Evolutionary conservation across 2,888 invertebrate species (phyloP).

Genomic region (Adelphocoris suturalis): DNA sequence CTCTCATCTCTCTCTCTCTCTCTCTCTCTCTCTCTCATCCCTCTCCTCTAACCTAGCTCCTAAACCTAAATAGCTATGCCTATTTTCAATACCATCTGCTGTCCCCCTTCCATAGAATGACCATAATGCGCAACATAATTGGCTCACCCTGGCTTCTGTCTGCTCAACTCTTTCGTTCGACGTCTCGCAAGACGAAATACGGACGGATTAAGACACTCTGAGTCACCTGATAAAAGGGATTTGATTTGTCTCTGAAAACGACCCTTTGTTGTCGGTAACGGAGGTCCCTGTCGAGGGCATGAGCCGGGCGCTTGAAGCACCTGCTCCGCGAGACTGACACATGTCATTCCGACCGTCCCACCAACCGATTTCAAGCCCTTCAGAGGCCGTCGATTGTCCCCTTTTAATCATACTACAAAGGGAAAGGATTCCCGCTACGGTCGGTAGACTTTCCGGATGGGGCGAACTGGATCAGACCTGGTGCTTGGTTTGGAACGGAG

Average conservation of each 20-base stretch:
- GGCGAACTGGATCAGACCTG: not conserved
- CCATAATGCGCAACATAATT: no score
- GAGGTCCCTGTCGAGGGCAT: not conserved
- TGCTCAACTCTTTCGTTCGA: not conserved
- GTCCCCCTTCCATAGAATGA: no score
- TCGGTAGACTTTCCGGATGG: not conserved
- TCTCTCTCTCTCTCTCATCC: no score
- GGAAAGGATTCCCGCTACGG: not conserved
- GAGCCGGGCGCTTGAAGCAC: not conserved
- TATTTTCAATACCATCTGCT: no score
- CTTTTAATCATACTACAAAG: slow-evolving; percentile 33
- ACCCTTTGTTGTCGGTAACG: not conserved
- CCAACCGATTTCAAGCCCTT: not conserved
- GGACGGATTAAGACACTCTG: not conserved
- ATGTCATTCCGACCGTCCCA: slow-evolving; percentile 20
- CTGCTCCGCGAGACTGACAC: slow-evolving; percentile 27
- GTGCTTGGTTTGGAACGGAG: no score
- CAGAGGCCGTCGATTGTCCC: not conserved
- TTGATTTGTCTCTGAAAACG: slow-evolving; percentile 15
- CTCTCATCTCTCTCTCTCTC: no score
- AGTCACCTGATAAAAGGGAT: not conserved
- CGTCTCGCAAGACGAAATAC: not conserved
- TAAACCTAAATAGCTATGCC: no score
- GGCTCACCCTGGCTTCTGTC: not conserved
- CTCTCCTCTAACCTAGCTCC: no score